Conservation (phyloP, 30 jellyfish, hydroid and myxozoan genomes). For the Pelagia noctiluca region DNA sequence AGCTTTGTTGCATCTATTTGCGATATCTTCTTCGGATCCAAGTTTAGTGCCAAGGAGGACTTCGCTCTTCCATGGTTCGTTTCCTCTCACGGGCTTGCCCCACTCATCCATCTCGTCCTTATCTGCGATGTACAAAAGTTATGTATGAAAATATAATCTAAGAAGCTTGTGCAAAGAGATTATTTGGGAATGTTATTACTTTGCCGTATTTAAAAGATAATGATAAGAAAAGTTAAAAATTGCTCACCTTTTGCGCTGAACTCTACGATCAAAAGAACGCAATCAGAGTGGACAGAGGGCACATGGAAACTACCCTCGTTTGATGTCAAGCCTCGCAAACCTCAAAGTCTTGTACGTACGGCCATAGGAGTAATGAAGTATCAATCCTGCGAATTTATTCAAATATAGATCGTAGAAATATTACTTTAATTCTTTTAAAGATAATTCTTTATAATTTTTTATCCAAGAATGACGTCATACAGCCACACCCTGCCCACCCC, state of each 20-base stretch:
- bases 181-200: constrained; percentile 24
- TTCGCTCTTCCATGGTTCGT: too few species aligned
- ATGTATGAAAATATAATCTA: constrained; percentile 18
- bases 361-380: constrained; percentile 34
- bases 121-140: too few species aligned
- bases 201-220: constrained; percentile 25
- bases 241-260: constrained; percentile 26
- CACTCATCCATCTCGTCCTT: too few species aligned
- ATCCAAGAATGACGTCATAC: constrained; percentile 27
- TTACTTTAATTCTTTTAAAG: background rate
- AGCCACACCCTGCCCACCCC: constrained; percentile 43
- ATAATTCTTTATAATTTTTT: background rate
- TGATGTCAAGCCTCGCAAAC: constrained; percentile 34
- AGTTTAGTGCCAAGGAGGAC: too few species aligned
- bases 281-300: background rate
- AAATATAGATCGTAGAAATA: constrained; percentile 14
- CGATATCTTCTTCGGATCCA: too few species aligned
- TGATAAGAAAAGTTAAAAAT: constrained; percentile 18
- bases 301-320: constrained; percentile 15
- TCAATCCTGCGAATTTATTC: constrained; percentile 16
- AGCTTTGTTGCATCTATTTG: too few species aligned
- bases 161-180: constrained; percentile 30
- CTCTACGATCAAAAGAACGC: constrained; percentile 9
- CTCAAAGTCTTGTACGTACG: constrained; percentile 28
- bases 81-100: too few species aligned